Conservation (phyloP, 1,140 invertebrate species). For the Apolygus lucorum region DNA sequence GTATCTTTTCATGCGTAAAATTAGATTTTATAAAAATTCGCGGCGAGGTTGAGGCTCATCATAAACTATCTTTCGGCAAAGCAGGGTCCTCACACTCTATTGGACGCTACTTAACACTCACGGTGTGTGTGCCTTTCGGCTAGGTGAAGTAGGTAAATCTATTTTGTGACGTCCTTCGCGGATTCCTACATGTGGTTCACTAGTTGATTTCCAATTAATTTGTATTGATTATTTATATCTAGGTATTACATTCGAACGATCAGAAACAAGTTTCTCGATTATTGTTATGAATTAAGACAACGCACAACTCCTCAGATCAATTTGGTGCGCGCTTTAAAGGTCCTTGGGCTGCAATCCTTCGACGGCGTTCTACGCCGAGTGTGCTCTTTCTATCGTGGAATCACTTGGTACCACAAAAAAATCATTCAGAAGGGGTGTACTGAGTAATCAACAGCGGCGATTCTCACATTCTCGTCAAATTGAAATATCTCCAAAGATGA, state of each 20-base stretch:
- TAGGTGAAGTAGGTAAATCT: neutral
- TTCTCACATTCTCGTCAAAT: no score
- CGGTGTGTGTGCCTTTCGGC: neutral
- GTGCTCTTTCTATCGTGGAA: no score
- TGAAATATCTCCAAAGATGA: no score
- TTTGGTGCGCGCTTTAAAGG: no score
- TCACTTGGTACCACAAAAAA: no score
- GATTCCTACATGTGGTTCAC: neutral
- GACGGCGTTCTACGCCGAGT: no score
- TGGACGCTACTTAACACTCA: neutral
- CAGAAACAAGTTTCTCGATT: neutral
- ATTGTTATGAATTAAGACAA: neutral
- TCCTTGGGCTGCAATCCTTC: no score
- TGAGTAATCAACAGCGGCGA: no score
- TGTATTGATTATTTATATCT: neutral
- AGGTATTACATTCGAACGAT: neutral
- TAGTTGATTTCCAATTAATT: neutral
- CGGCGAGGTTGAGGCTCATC: neutral
- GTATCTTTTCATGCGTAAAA: neutral
- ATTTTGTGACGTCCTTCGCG: neutral
- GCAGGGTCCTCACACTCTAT: neutral
- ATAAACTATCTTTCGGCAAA: neutral
- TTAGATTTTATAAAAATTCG: neutral
- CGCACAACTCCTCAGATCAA: neutral
- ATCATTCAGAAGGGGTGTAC: no score